These are phyloP conservation scores for Argyresthia albistria DNA, from an alignment of 2,888 invertebrate genomes.

Conservation along the genomic window DNA sequence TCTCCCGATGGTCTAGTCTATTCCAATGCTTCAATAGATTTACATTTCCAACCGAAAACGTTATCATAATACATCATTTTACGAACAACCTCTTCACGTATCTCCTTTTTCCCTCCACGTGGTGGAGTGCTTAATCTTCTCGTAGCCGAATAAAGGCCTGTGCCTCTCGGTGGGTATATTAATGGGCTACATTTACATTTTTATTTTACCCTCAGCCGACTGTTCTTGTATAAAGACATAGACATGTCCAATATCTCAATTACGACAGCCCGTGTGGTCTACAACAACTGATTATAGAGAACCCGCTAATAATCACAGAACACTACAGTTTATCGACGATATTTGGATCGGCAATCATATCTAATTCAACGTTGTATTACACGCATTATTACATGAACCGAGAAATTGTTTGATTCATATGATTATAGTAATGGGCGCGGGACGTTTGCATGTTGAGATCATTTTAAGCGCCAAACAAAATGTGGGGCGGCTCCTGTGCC, in stretches of 20 bases:
- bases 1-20: too few species aligned
- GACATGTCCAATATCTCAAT: conserved; percentile 47
- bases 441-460: background rate
- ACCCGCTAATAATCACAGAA: conserved; percentile 33
- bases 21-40: too few species aligned
- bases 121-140: too few species aligned
- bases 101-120: too few species aligned
- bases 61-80: too few species aligned
- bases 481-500: too few species aligned
- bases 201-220: background rate
- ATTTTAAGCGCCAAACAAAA: too few species aligned
- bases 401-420: conserved; percentile 32
- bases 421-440: background rate
- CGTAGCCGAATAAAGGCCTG: too few species aligned
- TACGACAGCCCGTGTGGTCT: conserved; percentile 57
- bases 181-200: too few species aligned
- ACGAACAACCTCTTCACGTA: too few species aligned
- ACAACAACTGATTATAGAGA: conserved; percentile 41
- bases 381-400: conserved; percentile 46
- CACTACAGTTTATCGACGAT: conserved; percentile 47
- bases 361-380: conserved; percentile 48
- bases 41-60: too few species aligned
- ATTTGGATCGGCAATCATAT: conserved; percentile 57
- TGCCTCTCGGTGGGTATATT: too few species aligned
- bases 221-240: conserved; percentile 6